A percentile compares a stretch with the other conserved stretches of the same genome.
These are phyloP conservation scores for Acanthopleura granulata DNA, from an alignment of 2,888 invertebrate species.

Conservation along the genomic window DNA sequence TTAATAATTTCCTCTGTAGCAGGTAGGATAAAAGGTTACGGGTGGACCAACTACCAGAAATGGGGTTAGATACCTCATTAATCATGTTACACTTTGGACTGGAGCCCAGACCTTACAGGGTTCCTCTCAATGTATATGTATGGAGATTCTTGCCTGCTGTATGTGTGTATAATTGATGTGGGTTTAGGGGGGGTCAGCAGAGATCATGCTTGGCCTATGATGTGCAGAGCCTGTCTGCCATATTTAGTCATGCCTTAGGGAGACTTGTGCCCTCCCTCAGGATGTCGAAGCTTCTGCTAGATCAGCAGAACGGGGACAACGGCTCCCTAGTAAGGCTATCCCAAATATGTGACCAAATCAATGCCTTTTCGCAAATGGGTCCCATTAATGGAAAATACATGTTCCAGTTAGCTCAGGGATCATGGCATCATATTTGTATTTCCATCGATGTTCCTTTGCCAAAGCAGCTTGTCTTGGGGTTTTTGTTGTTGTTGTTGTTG, in stretches of 20 bases:
- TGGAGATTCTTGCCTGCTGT: background rate
- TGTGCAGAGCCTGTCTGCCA: no score
- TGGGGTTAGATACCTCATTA: no score
- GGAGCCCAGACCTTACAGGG: no score
- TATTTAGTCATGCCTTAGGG: background rate
- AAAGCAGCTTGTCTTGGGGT: no score
- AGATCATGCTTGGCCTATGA: no score
- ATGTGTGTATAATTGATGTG: slow-evolving; percentile 6
- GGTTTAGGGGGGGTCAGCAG: background rate
- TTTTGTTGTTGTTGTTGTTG: no score
- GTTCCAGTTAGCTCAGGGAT: background rate
- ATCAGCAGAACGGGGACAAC: background rate
- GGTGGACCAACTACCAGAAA: no score
- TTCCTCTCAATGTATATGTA: no score
- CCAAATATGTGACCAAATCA: slow-evolving; percentile 11
- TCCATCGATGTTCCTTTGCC: background rate
- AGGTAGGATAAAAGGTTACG: no score
- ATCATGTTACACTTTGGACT: no score
- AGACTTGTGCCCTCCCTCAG: background rate
- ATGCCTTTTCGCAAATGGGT: slow-evolving; percentile 12
- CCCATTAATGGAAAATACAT: slow-evolving; percentile 5
- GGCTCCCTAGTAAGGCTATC: background rate
- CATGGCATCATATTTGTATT: background rate
- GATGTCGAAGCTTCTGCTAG: no score
- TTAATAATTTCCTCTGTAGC: no score